Evolutionary conservation across 2,797 vertebrate species (phyloP).

Genomic region (Rhabdomys pumilio): DNA sequence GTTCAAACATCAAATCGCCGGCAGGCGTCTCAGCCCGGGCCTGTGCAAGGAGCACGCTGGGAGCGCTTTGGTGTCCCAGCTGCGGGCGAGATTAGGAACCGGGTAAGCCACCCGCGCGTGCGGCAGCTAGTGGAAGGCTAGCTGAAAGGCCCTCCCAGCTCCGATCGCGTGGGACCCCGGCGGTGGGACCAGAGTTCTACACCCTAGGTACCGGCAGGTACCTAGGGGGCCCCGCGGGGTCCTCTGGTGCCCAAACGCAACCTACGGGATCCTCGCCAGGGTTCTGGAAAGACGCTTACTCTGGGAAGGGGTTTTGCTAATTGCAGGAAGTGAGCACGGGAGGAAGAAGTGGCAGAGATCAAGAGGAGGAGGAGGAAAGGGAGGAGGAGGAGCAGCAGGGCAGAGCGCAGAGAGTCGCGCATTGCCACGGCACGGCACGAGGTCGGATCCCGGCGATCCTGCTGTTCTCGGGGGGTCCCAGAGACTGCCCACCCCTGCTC

Average conservation of each 20-base stretch:
- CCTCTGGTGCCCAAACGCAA: background rate
- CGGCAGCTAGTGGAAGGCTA: background rate
- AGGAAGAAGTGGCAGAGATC: slow-evolving; percentile 19
- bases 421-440: background rate
- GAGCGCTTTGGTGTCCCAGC: background rate
- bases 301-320: slow-evolving; percentile 28
- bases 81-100: background rate
- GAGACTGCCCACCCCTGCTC: background rate
- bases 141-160: background rate
- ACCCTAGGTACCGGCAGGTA: background rate
- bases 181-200: background rate
- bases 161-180: background rate
- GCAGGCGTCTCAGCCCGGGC: slow-evolving; percentile 51
- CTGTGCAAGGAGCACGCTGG: background rate
- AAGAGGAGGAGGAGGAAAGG: background rate
- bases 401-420: background rate
- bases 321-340: slow-evolving; percentile 79
- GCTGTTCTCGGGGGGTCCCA: background rate
- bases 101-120: background rate
- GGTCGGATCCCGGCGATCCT: rapidly evolving
- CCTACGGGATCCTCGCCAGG: background rate
- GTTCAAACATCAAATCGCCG: slow-evolving; percentile 22
- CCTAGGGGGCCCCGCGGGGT: background rate
- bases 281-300: background rate
- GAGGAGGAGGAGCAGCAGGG: background rate